These are phyloP conservation scores for Morpho achilles DNA, from an alignment of 2,888 invertebrate genomes.

Conservation along the genomic window DNA sequence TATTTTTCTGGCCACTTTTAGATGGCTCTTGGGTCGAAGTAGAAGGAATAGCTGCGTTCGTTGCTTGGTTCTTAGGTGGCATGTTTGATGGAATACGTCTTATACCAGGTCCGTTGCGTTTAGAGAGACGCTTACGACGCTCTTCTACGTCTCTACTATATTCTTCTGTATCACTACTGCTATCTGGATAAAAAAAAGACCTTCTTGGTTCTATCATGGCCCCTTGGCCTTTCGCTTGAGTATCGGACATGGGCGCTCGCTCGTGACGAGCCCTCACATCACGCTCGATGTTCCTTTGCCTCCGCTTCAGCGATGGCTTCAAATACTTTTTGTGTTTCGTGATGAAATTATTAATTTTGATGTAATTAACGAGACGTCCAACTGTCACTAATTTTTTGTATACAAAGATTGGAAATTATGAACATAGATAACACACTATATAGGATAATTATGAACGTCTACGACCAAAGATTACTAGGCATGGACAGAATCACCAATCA, in stretches of 20 bases:
- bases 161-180: conserved; percentile 93
- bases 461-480: too few species aligned
- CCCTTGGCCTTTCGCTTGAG: conserved; percentile 38
- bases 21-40: conserved; percentile 57
- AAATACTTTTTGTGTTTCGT: conserved; percentile 19
- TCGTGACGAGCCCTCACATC: conserved; percentile 65
- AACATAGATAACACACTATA: too few species aligned
- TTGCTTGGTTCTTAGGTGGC: conserved; percentile 60
- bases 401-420: too few species aligned
- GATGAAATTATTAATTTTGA: conserved; percentile 16
- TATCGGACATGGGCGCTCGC: conserved; percentile 65
- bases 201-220: conserved; percentile 49
- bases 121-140: conserved; percentile 79
- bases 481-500: too few species aligned
- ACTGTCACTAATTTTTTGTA: too few species aligned
- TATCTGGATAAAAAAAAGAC: conserved; percentile 79
- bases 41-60: conserved; percentile 53
- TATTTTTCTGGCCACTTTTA: conserved; percentile 53
- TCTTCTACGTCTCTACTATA: conserved; percentile 84
- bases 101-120: conserved; percentile 57
- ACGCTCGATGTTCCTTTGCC: conserved; percentile 46
- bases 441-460: too few species aligned
- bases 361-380: conserved; percentile 19
- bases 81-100: conserved; percentile 48
- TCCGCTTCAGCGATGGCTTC: conserved; percentile 15